Evolutionary conservation across 2,797 vertebrate species (phyloP), one percentile per base, ranked within the genome.

Genomic region (Bufotes viridis): DNA sequence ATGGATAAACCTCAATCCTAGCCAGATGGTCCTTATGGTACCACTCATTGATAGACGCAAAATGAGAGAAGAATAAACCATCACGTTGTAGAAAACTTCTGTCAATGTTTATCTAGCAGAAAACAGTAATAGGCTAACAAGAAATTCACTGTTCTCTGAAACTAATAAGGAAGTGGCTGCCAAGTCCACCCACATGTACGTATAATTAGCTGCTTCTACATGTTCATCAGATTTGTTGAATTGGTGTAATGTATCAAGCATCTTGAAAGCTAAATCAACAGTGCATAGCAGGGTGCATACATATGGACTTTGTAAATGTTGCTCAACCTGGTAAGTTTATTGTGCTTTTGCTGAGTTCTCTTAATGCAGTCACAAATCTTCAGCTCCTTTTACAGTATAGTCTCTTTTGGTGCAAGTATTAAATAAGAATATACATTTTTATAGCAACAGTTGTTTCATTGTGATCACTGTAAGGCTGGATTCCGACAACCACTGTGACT

Each of bases 141-240:
- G 74, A 55, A 55, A 24, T 24, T 24, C 22, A 78, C 74, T 78
- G 51, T 78, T 53, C 74, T 78, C 51, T 55, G 42, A 78, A 78
- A 78, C 18, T n/a, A 78, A 78, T 55, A 78, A 75, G 49, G 72
- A 75, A 55, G 51, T 55, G 34, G 51, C 74, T 78, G 74, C 51
- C 51, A 55, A 78, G 74, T 78, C 24, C 49, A 55, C 49, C 51
- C 74, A 53, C 74, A 55, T 78, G 22, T 49, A 75, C 22, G 42
- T 78, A 53, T 55, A 78, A 78, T 63, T 61, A 81, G 24, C 24
- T 18, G 24, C 61, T 20, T 29, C 9, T 81, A 61, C 78, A 81
- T 13, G 22, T n/a, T 78, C 22, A 53, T 55, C n/a, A 78, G 74
- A 78, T 78, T 78, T 78, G 51, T 78, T 78, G 74, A 53, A 78